phyloP scores from a whole-genome alignment of 2,113 vertebrate species.

The Centrocercus urophasianus region DNA sequence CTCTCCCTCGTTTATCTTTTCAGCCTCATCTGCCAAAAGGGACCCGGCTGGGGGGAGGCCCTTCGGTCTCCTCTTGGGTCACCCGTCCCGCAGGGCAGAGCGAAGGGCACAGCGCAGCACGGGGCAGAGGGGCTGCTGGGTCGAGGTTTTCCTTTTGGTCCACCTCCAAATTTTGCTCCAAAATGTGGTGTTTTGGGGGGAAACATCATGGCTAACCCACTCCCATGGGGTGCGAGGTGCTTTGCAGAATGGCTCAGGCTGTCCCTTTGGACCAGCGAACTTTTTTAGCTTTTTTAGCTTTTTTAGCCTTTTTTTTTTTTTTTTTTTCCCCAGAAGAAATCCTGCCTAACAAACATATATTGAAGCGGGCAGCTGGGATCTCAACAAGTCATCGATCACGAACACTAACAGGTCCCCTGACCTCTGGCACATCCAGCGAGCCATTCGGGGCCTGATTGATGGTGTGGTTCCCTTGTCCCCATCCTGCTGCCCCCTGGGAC shows the following conservation, averaged over 20 bases:
- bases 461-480: not conserved
- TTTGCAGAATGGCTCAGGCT: not conserved
- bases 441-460: slow-evolving; percentile 46
- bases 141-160: not conserved
- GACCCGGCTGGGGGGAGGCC: not conserved
- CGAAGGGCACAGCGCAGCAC: fast-evolving
- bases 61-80: too few species aligned
- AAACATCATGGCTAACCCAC: not conserved
- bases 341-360: not conserved
- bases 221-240: not conserved
- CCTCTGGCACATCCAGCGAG: slow-evolving; percentile 28
- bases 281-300: too few species aligned
- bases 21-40: slow-evolving; percentile 44
- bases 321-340: slow-evolving; percentile 13
- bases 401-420: slow-evolving; percentile 54
- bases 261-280: not conserved
- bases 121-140: fast-evolving
- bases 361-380: slow-evolving; percentile 11
- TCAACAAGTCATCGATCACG: slow-evolving; percentile 51
- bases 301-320: too few species aligned
- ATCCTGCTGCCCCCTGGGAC: not conserved
- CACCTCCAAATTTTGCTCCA: not conserved
- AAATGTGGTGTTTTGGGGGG: not conserved
- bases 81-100: too few species aligned
- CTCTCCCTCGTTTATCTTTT: slow-evolving; percentile 12